These are phyloP conservation scores for Nephrotoma flavescens DNA, from an alignment of 2,888 invertebrate species.

Conservation along the genomic window DNA sequence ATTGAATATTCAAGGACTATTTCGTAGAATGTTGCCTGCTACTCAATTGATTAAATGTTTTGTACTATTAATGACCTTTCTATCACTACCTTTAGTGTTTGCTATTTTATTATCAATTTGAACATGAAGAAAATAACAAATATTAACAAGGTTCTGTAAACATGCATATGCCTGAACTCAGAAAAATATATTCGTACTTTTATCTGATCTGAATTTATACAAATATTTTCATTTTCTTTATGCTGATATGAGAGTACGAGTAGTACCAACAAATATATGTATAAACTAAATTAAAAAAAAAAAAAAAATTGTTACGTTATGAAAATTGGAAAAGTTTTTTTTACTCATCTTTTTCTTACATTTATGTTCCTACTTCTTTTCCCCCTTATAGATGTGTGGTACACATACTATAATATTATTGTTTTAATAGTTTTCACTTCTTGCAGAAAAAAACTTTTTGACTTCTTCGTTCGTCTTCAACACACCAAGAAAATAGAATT, in stretches of 20 bases:
- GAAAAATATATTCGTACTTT: not conserved
- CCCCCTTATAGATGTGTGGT: not conserved
- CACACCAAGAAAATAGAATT: not conserved
- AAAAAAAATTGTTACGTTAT: not conserved
- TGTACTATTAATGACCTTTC: too few relatives aligned
- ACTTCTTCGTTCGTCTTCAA: not conserved
- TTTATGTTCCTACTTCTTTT: not conserved
- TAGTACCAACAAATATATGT: too few relatives aligned
- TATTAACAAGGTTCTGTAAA: not conserved
- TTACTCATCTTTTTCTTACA: not conserved
- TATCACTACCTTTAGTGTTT: too few relatives aligned
- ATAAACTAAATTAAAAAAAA: not conserved
- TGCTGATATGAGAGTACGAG: not conserved
- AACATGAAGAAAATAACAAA: too few relatives aligned
- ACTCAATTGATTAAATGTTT: too few relatives aligned
- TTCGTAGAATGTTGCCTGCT: too few relatives aligned
- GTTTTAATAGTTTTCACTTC: not conserved
- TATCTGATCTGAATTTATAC: not conserved
- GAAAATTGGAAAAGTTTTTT: not conserved
- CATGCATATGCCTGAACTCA: not conserved
- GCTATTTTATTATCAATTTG: too few relatives aligned
- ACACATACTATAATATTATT: not conserved
- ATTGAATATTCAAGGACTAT: too few relatives aligned
- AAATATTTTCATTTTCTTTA: not conserved
- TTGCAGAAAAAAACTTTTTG: not conserved